phyloP scores from a whole-genome alignment of 2,888 invertebrate genomes.

The Leptinotarsa haldemani region DNA sequence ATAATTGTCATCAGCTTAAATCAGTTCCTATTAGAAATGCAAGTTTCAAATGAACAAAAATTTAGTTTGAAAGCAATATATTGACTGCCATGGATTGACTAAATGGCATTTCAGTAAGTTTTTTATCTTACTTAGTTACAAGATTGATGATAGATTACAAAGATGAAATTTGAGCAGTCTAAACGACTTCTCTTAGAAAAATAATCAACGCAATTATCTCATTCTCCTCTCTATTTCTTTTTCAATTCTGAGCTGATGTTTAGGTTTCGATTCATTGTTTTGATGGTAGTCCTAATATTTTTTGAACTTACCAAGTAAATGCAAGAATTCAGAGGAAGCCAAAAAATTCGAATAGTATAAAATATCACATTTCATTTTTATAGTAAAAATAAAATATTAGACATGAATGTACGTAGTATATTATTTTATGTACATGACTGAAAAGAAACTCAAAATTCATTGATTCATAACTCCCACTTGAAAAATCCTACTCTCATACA shows the following conservation, averaged over 20 bases:
- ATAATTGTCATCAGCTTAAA: no score
- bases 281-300: constrained; percentile 30
- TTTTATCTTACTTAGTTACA: no score
- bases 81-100: no score
- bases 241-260: background rate
- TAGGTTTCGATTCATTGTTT: constrained; percentile 5
- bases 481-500: constrained; percentile 8
- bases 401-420: constrained; percentile 50
- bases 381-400: constrained; percentile 60
- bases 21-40: no score
- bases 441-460: constrained; percentile 15
- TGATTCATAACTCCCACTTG: constrained; percentile 7
- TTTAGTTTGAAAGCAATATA: no score
- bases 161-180: background rate
- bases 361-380: constrained; percentile 66
- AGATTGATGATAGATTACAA: background rate
- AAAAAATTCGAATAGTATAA: constrained; percentile 65
- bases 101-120: no score
- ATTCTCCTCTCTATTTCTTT: background rate
- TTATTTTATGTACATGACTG: constrained; percentile 27
- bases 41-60: no score
- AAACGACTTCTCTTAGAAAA: background rate
- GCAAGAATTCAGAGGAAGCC: constrained; percentile 62
- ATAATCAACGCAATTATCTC: no score
- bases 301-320: constrained; percentile 48